A percentile compares a stretch with the other conserved stretches of the same genome.
Conservation (phyloP, 2,113 vertebrate genomes). For the Nerophis lumbriciformis region DNA sequence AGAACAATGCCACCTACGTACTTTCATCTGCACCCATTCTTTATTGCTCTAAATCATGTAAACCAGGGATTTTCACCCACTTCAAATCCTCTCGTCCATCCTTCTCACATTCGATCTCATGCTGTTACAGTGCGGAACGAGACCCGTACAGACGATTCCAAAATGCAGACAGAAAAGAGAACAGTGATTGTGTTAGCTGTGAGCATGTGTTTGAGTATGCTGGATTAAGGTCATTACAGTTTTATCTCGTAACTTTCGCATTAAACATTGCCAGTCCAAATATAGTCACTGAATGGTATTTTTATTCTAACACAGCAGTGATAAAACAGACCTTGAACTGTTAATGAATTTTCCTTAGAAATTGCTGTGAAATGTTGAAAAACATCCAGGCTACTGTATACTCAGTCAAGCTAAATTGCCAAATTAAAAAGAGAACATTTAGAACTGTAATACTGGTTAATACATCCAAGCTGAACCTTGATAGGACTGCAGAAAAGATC, state of each 20-base stretch:
- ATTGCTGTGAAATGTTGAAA: background rate
- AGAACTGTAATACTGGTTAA: background rate
- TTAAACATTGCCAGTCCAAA: constrained; percentile 21
- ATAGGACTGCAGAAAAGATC: too few species aligned
- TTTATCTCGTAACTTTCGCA: constrained; percentile 23
- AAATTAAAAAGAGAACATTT: background rate
- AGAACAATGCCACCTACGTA: too few species aligned
- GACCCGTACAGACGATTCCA: constrained; percentile 50
- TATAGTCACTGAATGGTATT: constrained; percentile 16
- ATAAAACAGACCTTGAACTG: background rate
- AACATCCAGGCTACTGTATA: too few species aligned
- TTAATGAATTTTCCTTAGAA: background rate
- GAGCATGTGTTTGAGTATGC: constrained; percentile 11
- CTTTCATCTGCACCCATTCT: constrained; percentile 12
- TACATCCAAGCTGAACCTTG: background rate
- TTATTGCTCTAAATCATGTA: constrained; percentile 4
- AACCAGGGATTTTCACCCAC: constrained; percentile 22
- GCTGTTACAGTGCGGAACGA: constrained; percentile 42
- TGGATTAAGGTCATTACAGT: constrained; percentile 58
- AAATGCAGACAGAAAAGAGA: constrained; percentile 33
- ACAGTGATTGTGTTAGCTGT: constrained; percentile 24
- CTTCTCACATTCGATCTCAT: constrained; percentile 6
- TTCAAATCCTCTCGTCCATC: constrained; percentile 20
- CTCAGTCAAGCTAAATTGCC: background rate
- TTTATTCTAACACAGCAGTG: background rate